Evolutionary conservation across 2,113 vertebrate species (phyloP).

Genomic region (Thomomys bottae): DNA sequence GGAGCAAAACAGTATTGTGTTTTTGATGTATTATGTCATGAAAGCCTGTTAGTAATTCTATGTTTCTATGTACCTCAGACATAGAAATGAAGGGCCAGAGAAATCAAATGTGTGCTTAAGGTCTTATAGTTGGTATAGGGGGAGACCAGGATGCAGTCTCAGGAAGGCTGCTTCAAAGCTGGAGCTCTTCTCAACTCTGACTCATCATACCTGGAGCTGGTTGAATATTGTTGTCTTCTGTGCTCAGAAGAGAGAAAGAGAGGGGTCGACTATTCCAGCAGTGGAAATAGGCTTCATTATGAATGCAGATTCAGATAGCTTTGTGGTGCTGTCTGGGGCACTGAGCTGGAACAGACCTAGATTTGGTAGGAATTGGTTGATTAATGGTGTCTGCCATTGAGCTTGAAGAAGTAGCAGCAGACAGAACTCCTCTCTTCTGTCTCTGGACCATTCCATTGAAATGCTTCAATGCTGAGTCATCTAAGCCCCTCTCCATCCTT

Average conservation of each 20-base stretch:
- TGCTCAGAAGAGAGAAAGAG: conserved; percentile 4
- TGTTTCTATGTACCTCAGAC: not conserved
- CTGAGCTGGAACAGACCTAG: conserved; percentile 10
- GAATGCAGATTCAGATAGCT: conserved; percentile 43
- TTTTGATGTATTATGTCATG: not conserved
- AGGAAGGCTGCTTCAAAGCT: not conserved
- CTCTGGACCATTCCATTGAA: not conserved
- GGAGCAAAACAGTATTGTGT: not conserved
- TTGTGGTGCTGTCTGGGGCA: conserved; percentile 24
- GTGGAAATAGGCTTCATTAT: not conserved
- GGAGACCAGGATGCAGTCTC: not conserved
- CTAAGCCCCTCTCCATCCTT: not conserved
- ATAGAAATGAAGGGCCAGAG: not conserved
- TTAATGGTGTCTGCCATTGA: conserved; percentile 28
- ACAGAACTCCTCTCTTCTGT: not conserved
- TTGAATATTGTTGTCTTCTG: not conserved
- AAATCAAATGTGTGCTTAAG: not conserved
- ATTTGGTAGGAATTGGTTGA: not conserved
- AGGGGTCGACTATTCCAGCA: conserved; percentile 12
- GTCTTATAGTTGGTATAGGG: not conserved
- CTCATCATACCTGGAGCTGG: not conserved
- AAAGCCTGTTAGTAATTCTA: not conserved
- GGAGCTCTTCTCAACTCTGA: not conserved
- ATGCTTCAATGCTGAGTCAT: not conserved
- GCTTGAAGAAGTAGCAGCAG: not conserved